Conservation (phyloP, 2,797 vertebrate species). For the Manis javanica region DNA sequence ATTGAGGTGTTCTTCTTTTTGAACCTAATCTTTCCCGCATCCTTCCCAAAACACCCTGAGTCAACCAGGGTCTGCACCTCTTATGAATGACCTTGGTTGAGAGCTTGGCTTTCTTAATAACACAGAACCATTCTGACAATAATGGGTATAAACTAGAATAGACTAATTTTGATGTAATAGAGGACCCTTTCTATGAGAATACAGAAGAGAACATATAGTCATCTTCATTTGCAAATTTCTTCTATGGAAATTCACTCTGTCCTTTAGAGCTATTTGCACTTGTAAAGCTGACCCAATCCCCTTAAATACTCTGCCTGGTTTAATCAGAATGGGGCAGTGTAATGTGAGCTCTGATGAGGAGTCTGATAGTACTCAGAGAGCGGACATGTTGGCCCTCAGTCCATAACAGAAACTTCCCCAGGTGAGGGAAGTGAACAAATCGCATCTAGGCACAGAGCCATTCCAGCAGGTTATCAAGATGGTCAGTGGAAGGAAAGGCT, state of each 20-base stretch:
- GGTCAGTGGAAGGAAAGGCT: not conserved
- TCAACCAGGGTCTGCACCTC: not conserved
- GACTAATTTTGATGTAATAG: not conserved
- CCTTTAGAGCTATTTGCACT: not conserved
- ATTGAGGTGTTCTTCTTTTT: not conserved
- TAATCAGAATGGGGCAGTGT: not conserved
- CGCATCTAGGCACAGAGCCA: not conserved
- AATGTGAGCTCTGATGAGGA: not conserved
- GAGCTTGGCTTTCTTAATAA: not conserved
- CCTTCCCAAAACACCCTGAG: not conserved
- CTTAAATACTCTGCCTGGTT: not conserved
- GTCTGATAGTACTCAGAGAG: not conserved
- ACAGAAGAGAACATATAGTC: not conserved
- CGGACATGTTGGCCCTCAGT: not conserved
- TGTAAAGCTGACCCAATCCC: not conserved
- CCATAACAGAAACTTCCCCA: not conserved
- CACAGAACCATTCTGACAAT: not conserved
- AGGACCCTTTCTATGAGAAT: not conserved
- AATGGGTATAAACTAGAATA: not conserved
- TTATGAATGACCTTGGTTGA: not conserved
- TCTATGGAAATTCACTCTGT: not conserved
- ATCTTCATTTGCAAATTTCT: conserved; percentile 5
- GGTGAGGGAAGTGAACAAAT: not conserved
- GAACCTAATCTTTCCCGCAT: too few species aligned
- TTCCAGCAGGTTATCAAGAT: conserved; percentile 6